These are phyloP conservation scores for Melikaiella ostensackeni DNA, from an alignment of 2,888 invertebrate species.

Conservation along the genomic window DNA sequence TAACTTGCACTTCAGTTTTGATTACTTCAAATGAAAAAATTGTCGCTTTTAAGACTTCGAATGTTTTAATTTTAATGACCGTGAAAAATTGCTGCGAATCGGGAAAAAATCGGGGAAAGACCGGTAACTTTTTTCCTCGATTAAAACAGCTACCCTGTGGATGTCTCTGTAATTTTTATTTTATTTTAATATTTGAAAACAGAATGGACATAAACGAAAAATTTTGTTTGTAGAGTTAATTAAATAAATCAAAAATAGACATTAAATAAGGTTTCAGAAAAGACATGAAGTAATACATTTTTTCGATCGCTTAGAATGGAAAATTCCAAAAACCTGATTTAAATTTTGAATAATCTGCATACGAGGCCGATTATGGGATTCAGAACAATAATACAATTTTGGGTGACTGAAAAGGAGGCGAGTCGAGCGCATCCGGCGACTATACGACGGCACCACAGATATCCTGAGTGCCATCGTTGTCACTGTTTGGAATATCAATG, in stretches of 20 bases:
- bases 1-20: too few species aligned
- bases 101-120: too few species aligned
- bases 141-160: too few species aligned
- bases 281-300: background rate
- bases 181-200: too few species aligned
- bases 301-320: background rate
- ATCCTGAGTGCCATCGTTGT: slow-evolving; percentile 54
- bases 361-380: background rate
- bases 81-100: too few species aligned
- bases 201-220: too few species aligned
- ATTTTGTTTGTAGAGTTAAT: background rate
- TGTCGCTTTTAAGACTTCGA: too few species aligned
- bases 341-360: slow-evolving; percentile 40
- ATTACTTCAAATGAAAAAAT: too few species aligned
- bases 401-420: slow-evolving; percentile 61
- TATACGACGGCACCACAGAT: slow-evolving; percentile 61
- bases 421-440: slow-evolving; percentile 64
- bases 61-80: too few species aligned
- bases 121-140: too few species aligned
- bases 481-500: slow-evolving; percentile 66
- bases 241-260: background rate
- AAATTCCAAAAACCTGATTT: slow-evolving; percentile 21
- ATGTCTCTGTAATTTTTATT: too few species aligned
- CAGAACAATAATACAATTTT: slow-evolving; percentile 25
- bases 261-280: background rate